A percentile compares a stretch with the other conserved stretches of the same genome.
phyloP scores from a whole-genome alignment of 2,113 vertebrate genomes.

The Corvus cornix region DNA sequence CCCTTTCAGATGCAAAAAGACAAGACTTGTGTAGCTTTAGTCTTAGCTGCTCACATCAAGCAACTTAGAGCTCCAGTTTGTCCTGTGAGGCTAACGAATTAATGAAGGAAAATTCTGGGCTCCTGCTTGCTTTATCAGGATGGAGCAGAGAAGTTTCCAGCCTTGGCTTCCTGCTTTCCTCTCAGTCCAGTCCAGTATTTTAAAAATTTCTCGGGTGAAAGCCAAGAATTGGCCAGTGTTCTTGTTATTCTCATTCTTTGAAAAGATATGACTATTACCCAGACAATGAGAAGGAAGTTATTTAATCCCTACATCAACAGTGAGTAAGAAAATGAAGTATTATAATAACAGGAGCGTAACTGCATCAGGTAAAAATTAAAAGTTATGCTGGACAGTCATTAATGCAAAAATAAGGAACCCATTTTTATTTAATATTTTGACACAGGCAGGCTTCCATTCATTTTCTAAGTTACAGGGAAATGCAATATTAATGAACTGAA shows the following conservation, averaged over 20 bases:
- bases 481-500: slow-evolving; percentile 21
- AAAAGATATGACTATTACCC: background rate
- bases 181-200: background rate
- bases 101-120: background rate
- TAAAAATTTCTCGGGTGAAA: background rate
- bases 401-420: background rate
- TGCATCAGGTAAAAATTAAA: background rate
- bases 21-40: background rate
- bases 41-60: background rate
- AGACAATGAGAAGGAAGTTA: background rate
- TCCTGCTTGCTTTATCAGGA: background rate
- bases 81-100: background rate
- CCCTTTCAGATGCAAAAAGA: background rate
- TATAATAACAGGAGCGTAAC: background rate
- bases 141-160: background rate
- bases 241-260: slow-evolving; percentile 10
- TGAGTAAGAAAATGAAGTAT: background rate
- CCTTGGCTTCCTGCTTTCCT: background rate
- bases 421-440: background rate
- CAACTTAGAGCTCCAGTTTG: background rate
- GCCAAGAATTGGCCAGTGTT: background rate
- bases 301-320: background rate
- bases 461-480: background rate
- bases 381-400: background rate
- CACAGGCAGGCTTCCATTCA: background rate